Evolutionary conservation across 2,888 invertebrate genomes (phyloP).

Genomic region (Campoplex capitator): DNA sequence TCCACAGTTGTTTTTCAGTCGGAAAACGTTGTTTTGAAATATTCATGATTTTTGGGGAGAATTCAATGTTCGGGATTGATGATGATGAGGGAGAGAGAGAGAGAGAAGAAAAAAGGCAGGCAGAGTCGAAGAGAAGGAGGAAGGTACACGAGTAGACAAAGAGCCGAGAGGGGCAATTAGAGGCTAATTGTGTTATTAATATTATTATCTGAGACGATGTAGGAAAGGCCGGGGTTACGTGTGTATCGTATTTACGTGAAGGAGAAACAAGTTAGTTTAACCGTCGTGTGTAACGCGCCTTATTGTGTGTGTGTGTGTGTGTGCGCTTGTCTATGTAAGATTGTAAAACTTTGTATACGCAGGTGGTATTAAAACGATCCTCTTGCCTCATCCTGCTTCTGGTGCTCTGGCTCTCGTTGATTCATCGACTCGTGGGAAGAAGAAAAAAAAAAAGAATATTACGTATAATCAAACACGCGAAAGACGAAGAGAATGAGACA

Average conservation of each 20-base stretch:
- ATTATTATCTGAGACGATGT: constrained; percentile 44
- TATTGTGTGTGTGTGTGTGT: too few species aligned
- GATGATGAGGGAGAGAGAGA: not conserved
- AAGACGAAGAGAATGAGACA: constrained; percentile 26
- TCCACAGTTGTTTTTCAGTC: too few species aligned
- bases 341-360: constrained; percentile 38
- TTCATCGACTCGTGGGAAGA: constrained; percentile 65
- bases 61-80: not conserved
- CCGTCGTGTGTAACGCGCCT: constrained; percentile 4
- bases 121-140: not conserved
- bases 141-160: constrained; percentile 22
- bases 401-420: constrained; percentile 39
- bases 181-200: constrained; percentile 60
- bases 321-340: constrained; percentile 21
- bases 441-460: constrained; percentile 20
- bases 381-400: constrained; percentile 59
- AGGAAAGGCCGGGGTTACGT: constrained; percentile 42
- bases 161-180: constrained; percentile 32
- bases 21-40: not conserved
- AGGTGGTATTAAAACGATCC: constrained; percentile 49
- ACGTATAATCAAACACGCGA: constrained; percentile 40
- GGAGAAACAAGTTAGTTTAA: constrained; percentile 28
- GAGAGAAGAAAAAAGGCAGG: not conserved
- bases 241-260: constrained; percentile 29
- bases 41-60: not conserved